Conservation (phyloP, 53 echinoderm and acorn worm species). For the Arbacia lixula region DNA sequence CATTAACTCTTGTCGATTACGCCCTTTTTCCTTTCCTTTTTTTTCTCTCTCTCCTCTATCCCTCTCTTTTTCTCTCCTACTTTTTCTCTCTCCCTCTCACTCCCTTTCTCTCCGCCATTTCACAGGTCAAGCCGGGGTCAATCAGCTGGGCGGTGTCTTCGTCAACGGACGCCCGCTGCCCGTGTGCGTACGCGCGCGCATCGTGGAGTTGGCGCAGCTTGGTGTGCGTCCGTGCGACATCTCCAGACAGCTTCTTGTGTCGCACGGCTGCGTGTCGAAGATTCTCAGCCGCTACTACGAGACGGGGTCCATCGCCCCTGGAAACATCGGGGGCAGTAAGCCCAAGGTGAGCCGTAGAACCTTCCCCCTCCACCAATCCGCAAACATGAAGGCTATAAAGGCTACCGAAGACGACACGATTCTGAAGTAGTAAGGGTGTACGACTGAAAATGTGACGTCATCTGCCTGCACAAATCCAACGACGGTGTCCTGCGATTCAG, state of each 20-base stretch:
- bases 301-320: slow-evolving; percentile 96
- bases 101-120: background rate
- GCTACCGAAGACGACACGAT: no score
- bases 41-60: background rate
- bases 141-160: slow-evolving; percentile 93
- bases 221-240: slow-evolving; percentile 96
- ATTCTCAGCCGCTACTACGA: slow-evolving; percentile 96
- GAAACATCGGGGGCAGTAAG: slow-evolving; percentile 98
- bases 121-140: slow-evolving; percentile 95
- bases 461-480: no score
- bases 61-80: background rate
- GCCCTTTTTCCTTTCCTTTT: no score
- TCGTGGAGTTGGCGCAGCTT: slow-evolving; percentile 94
- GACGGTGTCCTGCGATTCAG: no score
- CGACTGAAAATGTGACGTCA: no score
- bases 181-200: slow-evolving; percentile 92
- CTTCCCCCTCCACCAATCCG: no score
- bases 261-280: slow-evolving; percentile 97
- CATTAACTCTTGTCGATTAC: no score
- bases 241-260: slow-evolving; percentile 88
- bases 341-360: slow-evolving; percentile 97
- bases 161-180: slow-evolving; percentile 96
- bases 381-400: no score
- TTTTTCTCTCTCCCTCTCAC: background rate
- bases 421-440: no score